A percentile compares a stretch with the other conserved stretches of the same genome.
phyloP scores from a whole-genome alignment of 2,797 vertebrate genomes.

The Amniataba percoides region DNA sequence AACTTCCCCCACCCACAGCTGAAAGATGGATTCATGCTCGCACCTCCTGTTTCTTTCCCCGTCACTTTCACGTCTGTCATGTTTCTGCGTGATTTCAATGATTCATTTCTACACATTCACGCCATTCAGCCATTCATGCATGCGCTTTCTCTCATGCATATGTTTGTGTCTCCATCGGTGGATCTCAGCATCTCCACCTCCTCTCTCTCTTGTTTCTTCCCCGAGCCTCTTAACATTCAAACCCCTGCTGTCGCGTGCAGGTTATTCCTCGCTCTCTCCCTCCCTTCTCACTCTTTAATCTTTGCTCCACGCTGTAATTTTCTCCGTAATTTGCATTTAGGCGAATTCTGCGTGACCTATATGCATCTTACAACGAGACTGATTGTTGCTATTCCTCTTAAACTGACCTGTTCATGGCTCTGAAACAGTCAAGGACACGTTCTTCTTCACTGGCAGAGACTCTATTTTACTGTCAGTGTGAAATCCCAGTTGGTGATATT shows the following conservation, averaged over 20 bases:
- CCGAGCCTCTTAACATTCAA: conserved; percentile 4
- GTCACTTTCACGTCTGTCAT: not conserved
- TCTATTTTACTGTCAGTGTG: conserved; percentile 10
- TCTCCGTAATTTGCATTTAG: conserved; percentile 30
- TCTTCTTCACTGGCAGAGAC: conserved; percentile 19
- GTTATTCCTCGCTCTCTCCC: not conserved
- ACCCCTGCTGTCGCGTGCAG: conserved; percentile 13
- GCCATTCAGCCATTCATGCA: not conserved
- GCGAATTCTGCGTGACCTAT: conserved; percentile 21
- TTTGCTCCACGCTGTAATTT: conserved; percentile 23
- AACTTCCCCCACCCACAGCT: not conserved
- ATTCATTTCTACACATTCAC: conserved; percentile 10
- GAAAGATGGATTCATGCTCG: not conserved
- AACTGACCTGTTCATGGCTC: conserved; percentile 2
- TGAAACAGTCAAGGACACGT: conserved; percentile 6
- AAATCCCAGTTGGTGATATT: conserved; percentile 31
- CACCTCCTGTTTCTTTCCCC: not conserved
- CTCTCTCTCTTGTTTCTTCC: not conserved
- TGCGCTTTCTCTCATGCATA: not conserved
- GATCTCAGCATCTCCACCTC: not conserved
- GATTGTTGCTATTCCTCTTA: conserved; percentile 10
- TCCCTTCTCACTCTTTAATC: conserved; percentile 18
- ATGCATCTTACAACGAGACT: conserved; percentile 11
- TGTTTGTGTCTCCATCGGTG: conserved; percentile 10
- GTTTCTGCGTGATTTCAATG: conserved; percentile 15